Evolutionary conservation across 2,888 invertebrate genomes (phyloP), one percentile per base, ranked within the genome.

Genomic region (Eupithecia vulgata): DNA sequence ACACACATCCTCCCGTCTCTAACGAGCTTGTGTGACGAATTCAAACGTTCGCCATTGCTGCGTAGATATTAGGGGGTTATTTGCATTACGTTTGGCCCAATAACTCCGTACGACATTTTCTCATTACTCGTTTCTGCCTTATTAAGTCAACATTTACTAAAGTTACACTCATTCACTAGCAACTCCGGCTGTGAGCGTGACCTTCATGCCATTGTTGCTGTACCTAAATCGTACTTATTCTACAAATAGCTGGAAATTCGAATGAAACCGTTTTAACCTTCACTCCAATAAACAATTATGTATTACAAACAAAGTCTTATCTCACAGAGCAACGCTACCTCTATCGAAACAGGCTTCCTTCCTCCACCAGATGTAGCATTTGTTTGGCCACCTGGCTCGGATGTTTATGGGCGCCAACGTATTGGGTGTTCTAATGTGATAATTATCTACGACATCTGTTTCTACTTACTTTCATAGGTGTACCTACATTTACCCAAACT

Each of bases 361-460:
- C n/a, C 72, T 72, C 68, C 72, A 71, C 69, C 75, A 71, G 70
- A 75, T 73, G 74, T 70, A 68, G 52, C 68, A 69, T 76, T 70
- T 81, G 77, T 81, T 80, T 80, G 74, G 74, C 79, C 80, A 80
- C 77, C 80, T 81, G 81, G 75, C 68, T 62, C 71, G 71, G 64
- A 70, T 74, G 72, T 17, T 57, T 57, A 10, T 52, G 52, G 21
- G 8, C n/a, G 48, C 21, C 10, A 8, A 52, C 25, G 25, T 13
- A 12, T 57, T 25, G 25, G 57, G 57, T 57, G 25, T 57, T 57
- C 57, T 57, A 1, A 25, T 5, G 57, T 57, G 57, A 57, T 57
- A 25, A 57, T 25, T 25, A 8, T 57, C 57, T 5, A 5, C 10
- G 57, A 57, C 25, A 57, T 57, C 57, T 57, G 57, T 57, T 57